A percentile compares a stretch with the other conserved stretches of the same genome.
Conservation (phyloP, 2,888 invertebrate genomes). For the Drosophila maculinotata region DNA sequence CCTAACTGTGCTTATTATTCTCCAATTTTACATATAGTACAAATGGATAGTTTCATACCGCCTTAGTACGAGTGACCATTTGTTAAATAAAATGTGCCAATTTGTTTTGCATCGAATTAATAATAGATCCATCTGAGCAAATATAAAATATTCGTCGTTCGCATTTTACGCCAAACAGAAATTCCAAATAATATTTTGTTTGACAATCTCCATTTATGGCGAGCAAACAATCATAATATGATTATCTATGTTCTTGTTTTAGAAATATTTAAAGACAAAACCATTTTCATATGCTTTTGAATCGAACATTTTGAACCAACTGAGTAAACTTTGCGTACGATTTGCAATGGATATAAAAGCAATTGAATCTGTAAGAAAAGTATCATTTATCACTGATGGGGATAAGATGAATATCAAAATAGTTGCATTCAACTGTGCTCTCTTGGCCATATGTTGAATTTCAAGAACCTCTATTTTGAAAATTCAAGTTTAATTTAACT, state of each 20-base stretch:
- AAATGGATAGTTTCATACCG: no score
- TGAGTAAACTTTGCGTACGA: constrained; percentile 1
- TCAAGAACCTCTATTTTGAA: no score
- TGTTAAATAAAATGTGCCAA: not conserved
- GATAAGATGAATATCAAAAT: constrained; percentile 21
- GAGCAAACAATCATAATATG: not conserved
- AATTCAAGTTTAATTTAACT: no score
- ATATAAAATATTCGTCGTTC: not conserved
- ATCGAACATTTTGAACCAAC: not conserved
- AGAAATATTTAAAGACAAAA: no score
- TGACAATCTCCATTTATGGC: no score
- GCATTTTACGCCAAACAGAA: not conserved
- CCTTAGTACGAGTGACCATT: no score
- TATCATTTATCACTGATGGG: constrained; percentile 28
- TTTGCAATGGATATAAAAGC: constrained; percentile 24
- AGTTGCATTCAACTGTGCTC: constrained; percentile 24
- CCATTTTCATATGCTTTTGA: not conserved
- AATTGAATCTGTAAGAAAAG: not conserved
- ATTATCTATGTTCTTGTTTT: no score
- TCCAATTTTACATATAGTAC: no score
- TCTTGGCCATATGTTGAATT: constrained; percentile 32
- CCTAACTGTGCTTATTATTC: no score
- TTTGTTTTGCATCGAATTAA: no score
- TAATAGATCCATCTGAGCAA: not conserved
- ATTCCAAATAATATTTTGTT: not conserved